phyloP scores from a whole-genome alignment of 2,113 vertebrate genomes.

The Chrysochloris asiatica region DNA sequence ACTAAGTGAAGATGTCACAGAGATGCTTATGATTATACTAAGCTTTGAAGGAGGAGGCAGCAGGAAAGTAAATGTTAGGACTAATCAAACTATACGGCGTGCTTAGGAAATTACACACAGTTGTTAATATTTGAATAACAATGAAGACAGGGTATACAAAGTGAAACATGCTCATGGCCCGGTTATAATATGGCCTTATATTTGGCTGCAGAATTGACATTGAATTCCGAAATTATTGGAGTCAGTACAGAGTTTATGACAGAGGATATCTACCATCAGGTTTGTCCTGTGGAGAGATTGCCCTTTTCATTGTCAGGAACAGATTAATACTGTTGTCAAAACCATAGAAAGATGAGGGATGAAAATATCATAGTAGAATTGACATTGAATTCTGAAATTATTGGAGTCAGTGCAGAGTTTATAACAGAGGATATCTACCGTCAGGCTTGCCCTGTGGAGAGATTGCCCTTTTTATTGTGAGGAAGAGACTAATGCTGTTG shows the following conservation, averaged over 20 bases:
- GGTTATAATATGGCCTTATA: neutral
- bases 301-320: neutral
- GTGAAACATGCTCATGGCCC: neutral
- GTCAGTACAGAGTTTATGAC: neutral
- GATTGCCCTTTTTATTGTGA: neutral
- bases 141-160: neutral
- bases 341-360: neutral
- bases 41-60: neutral
- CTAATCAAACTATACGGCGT: neutral
- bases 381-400: neutral
- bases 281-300: neutral
- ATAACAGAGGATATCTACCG: neutral
- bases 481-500: neutral
- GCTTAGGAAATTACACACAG: neutral
- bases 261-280: neutral
- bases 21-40: neutral
- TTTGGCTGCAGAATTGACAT: neutral
- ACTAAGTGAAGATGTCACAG: neutral
- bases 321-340: neutral
- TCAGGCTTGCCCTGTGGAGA: neutral
- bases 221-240: too few relatives aligned
- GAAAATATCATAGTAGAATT: neutral
- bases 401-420: neutral
- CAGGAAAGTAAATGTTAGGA: neutral
- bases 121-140: neutral